Conservation (phyloP, 2,888 invertebrate genomes). For the Formica aserva region DNA sequence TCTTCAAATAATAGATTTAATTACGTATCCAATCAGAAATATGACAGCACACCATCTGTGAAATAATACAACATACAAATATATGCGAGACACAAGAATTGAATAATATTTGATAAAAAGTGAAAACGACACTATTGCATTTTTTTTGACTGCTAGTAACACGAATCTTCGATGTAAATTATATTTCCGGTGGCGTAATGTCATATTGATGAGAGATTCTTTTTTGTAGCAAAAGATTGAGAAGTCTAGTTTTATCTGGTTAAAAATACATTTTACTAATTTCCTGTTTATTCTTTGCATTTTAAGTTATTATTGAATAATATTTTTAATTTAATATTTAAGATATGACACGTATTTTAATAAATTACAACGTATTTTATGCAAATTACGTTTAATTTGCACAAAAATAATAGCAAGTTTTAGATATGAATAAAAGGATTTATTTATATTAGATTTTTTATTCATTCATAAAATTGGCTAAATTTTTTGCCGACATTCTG, state of each 20-base stretch:
- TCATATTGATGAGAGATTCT: neutral
- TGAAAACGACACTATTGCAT: neutral
- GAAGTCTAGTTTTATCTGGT: neutral
- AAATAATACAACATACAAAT: neutral
- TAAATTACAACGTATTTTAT: neutral
- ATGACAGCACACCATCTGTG: neutral
- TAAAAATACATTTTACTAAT: neutral
- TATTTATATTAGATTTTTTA: conserved; percentile 3
- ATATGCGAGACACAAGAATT: neutral
- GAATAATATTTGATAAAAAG: conserved; percentile 24
- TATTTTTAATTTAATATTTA: neutral
- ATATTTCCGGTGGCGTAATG: conserved; percentile 39
- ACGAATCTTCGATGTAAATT: conserved; percentile 31
- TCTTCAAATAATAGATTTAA: neutral
- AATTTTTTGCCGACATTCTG: neutral
- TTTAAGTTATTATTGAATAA: neutral
- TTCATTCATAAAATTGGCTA: neutral
- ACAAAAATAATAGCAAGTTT: neutral
- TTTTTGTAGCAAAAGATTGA: neutral
- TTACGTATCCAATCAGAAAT: conserved; percentile 6
- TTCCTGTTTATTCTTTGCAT: conserved; percentile 7
- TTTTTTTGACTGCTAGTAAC: conserved; percentile 12
- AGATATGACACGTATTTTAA: neutral
- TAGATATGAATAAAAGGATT: neutral
- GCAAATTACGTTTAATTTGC: neutral